Base-by-base conservation (phyloP, 2,113 vertebrate species). In the Acanthisitta chloris region DNA sequence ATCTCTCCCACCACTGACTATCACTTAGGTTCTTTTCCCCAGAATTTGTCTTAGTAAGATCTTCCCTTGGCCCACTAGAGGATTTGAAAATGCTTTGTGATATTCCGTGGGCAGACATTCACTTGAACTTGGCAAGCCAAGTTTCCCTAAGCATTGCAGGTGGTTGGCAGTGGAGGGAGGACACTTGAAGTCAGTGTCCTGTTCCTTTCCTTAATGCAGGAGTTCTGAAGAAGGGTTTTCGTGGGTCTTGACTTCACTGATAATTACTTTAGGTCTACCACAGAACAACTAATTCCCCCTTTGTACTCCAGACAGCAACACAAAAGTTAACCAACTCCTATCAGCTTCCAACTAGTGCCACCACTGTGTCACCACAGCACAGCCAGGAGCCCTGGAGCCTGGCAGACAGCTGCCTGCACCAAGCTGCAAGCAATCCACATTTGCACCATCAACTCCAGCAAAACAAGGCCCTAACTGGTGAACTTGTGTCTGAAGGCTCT, bases 351-450 rank as follows among this genome's bases (percentile, higher is more conserved):
- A 8, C 21, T 6, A 23, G 24, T 3, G 49, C 8, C 65, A 74
- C 17, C 55, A 9, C 48, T 36, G 18, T 13, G 25, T 21, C 69
- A 34, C 26, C 25, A 17, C 21, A 25, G 10, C 0, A 1, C 0
- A 43, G 28, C 24, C 6, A 65, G 43, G 12, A 79, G 46, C 55
- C 26, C 36, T 77, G 7, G 6, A 57, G 40, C 45, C 61, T 40
- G 36, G 57, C 33, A 74, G 31, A 14, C 83, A 70, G 46, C 34
- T 40, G 24, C 42, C 58, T 7, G 2, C 26, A 45, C 9, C 2
- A 3, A 11, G 45, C 10, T n/a, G 38, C 70, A 81, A 25, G 40
- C 1, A 4, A 72, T 17, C n/a, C 21, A 46, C 29, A n/a, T 24
- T 12, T 49, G 31, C 52, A 46, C 36, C 51, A 40, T 20, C 33